These are phyloP conservation scores for Phoxinus dragarum DNA, from an alignment of 2,797 vertebrate genomes.

Conservation along the genomic window DNA sequence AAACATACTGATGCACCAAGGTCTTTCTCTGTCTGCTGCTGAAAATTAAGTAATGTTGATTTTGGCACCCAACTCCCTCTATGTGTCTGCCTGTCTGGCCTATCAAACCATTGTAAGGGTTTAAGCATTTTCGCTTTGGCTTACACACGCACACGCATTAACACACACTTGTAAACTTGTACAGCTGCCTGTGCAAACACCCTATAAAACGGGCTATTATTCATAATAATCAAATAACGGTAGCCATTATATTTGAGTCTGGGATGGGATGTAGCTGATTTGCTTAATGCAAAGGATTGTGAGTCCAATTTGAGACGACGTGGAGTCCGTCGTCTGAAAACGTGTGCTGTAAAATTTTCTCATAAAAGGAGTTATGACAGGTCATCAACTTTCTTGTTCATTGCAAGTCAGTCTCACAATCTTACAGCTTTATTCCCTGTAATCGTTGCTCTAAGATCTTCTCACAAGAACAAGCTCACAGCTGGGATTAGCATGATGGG, in stretches of 20 bases:
- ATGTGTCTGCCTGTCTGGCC: conserved; percentile 57
- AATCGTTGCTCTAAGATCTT: conserved; percentile 53
- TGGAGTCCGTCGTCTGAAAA: background rate
- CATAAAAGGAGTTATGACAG: conserved; percentile 61
- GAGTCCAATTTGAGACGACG: background rate
- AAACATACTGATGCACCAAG: conserved; percentile 58
- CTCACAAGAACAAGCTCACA: conserved; percentile 42
- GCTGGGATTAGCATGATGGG: conserved; percentile 61
- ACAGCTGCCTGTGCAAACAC: conserved; percentile 63
- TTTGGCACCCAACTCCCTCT: conserved; percentile 56
- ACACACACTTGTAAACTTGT: conserved; percentile 59
- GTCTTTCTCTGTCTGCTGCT: conserved; percentile 56
- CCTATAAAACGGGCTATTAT: conserved; percentile 65
- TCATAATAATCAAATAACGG: conserved; percentile 60
- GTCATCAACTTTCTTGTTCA: conserved; percentile 65
- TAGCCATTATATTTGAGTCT: conserved; percentile 55
- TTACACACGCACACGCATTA: conserved; percentile 29
- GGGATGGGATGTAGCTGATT: conserved; percentile 21
- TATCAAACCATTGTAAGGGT: conserved; percentile 53
- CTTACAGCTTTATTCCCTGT: conserved; percentile 48
- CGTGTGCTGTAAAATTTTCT: conserved; percentile 56
- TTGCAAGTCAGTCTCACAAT: conserved; percentile 61
- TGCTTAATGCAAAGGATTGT: background rate
- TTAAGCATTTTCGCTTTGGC: conserved; percentile 53
- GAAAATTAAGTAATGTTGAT: conserved; percentile 64